Conservation (phyloP, 2,888 invertebrate genomes). For the Tillus elongatus region DNA sequence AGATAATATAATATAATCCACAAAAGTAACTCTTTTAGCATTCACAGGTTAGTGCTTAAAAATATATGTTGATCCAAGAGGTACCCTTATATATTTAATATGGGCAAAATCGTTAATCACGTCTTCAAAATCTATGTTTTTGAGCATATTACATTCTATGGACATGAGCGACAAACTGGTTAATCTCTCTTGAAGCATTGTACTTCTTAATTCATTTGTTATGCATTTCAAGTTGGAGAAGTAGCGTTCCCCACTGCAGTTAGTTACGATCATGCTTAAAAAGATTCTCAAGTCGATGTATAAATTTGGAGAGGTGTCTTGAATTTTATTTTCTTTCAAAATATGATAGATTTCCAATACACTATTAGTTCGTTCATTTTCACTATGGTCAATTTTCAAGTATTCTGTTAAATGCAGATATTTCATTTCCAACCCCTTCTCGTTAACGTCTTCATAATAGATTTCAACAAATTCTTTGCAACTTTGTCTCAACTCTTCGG, state of each 20-base stretch:
- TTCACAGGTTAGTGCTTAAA: constrained; percentile 12
- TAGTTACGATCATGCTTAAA: constrained; percentile 22
- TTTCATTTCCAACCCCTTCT: constrained; percentile 21
- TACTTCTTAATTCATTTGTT: constrained; percentile 25
- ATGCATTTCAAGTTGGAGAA: constrained; percentile 23
- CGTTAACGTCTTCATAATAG: constrained; percentile 17
- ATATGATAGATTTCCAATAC: constrained; percentile 15
- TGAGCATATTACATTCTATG: constrained; percentile 25
- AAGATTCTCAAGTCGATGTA: constrained; percentile 26
- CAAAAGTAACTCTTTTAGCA: no score
- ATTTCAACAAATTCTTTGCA: constrained; percentile 7
- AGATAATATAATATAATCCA: no score
- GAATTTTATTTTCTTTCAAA: constrained; percentile 19
- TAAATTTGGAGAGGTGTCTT: constrained; percentile 25
- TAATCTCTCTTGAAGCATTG: constrained; percentile 24
- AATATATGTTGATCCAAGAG: constrained; percentile 17
- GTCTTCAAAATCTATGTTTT: constrained; percentile 25
- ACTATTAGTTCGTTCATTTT: constrained; percentile 14
- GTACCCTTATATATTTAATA: constrained; percentile 12
- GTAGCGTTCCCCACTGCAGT: constrained; percentile 26
- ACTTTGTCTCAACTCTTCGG: constrained; percentile 6
- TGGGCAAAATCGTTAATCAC: constrained; percentile 25
- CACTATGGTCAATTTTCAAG: constrained; percentile 19
- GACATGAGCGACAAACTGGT: constrained; percentile 20
- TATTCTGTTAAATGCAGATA: constrained; percentile 25